Evolutionary conservation across 2,888 invertebrate species (phyloP), one percentile per base, ranked within the genome.

Genomic region (Phalera bucephala): DNA sequence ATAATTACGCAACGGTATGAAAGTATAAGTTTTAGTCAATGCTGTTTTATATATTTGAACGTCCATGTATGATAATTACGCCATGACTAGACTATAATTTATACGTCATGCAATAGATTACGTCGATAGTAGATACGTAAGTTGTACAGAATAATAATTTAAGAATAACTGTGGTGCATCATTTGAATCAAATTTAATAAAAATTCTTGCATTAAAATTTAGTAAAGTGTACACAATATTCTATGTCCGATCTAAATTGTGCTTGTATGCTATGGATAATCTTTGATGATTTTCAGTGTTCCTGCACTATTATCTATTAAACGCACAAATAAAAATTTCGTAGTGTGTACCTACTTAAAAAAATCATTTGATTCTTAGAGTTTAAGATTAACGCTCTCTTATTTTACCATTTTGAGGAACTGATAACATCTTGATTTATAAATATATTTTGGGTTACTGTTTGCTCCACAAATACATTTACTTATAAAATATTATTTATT

Each of bases 81-180:
- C 49, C 46, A 45, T 31, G 28, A 38, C 32, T 12, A 25, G 2
- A 27, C 10, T 34, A 14, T 6, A 9, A 12, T 31, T 8, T 22
- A 23, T 5, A 7, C 10, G 19, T 17, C 15, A 27, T 10, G 40
- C 34, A 35, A 41, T 39, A 42, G 5, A 49, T 39, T 48, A 55
- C 53, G 57, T 60, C 53, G 53, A 60, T 50, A 33, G 48, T 76
- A 76, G 70, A 67, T 73, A 73, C 64, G 63, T 80, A 80, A 83
- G 85, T 80, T 85, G 82, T 85, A 85, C 77, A 83, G 81, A 59
- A 59, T 66, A 64, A 54, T 73, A 64, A 62, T 66, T 57, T 81
- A 81, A 81, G 81, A 71, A 66, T 80, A 81, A 78, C 55, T 59
- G 60, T 37, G 45, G 46, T 59, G 56, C 52, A 45, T 52, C 30